Base-by-base conservation (phyloP, 1,140 invertebrate species). In the Probaryconus sp. region DNA sequence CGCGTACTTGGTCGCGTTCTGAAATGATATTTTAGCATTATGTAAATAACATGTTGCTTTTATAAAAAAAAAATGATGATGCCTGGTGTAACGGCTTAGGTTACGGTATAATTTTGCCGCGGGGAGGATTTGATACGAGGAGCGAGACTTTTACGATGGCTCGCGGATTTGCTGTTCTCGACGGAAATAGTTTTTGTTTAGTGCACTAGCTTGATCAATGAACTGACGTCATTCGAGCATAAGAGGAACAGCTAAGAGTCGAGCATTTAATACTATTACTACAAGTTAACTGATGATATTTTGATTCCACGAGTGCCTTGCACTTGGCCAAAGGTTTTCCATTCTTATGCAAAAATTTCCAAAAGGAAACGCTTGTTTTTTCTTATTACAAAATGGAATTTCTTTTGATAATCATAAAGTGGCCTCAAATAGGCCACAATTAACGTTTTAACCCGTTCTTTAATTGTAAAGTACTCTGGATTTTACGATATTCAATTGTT, bases 121-220 rank as follows among this genome's bases (percentile, higher is more conserved):
- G 31, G 16, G 21, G 47, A 38, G 40, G 16, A 55, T 38, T 17
- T 10, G 26, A 20, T 26, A 68, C 33, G 33, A n/a, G n/a, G n/a
- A n/a, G n/a, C n/a, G n/a, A n/a, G n/a, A 33, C 33, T 67, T 56
- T 40, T 50, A 48, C 43, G 51, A 67, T 30, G 11, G 4, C 26
- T 10, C 28, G 18, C 40, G 26, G 30, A 58, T 64, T 58, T 45
- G 31, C 11, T 17, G 53, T 14, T 40, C 30, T 61, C 42, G 69
- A 61, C 72, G 50, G 69, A 73, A 78, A 78, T 76, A 78, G 72
- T 76, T 73, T 76, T 60, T 76, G 64, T 72, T 73, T 76, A 45
- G 56, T 67, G 9, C 40, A 42, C 42, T 38, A 42, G 35, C 58
- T 69, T 74, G 70, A 77, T 79, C 77, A 79, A 79, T 79, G 77